These are phyloP conservation scores for Acipenser ruthenus DNA, from an alignment of 2,797 vertebrate genomes.

Conservation along the genomic window DNA sequence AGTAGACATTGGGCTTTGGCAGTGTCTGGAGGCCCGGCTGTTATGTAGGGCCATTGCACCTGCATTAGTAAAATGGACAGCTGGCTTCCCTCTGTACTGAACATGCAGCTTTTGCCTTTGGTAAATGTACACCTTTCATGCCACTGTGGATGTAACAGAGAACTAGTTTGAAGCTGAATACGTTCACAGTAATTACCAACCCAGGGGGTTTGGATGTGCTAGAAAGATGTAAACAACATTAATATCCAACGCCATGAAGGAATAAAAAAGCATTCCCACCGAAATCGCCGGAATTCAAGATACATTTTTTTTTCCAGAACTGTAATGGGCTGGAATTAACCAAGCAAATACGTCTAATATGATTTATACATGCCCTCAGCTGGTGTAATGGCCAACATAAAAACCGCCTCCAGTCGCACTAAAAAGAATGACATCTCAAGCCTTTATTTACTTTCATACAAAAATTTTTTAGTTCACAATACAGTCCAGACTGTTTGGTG, in stretches of 20 bases:
- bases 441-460: background rate
- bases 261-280: background rate
- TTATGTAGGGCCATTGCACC: constrained; percentile 40
- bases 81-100: constrained; percentile 23
- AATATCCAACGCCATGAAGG: background rate
- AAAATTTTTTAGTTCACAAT: constrained; percentile 24
- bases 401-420: constrained; percentile 44
- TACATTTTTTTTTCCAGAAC: background rate
- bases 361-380: constrained; percentile 21
- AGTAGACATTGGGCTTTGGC: constrained; percentile 25
- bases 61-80: constrained; percentile 13
- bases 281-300: background rate
- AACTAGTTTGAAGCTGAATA: too few species aligned
- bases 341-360: constrained; percentile 23
- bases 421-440: constrained; percentile 31
- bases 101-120: background rate
- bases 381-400: constrained; percentile 45
- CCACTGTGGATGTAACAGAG: background rate
- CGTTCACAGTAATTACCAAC: background rate
- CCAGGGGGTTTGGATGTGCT: background rate
- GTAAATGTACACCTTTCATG: background rate
- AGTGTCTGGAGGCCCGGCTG: constrained; percentile 40
- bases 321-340: background rate
- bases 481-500: constrained; percentile 53
- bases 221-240: background rate